Evolutionary conservation across 2,113 vertebrate genomes (phyloP), one percentile per base, ranked within the genome.

Genomic region (Geococcyx californianus): DNA sequence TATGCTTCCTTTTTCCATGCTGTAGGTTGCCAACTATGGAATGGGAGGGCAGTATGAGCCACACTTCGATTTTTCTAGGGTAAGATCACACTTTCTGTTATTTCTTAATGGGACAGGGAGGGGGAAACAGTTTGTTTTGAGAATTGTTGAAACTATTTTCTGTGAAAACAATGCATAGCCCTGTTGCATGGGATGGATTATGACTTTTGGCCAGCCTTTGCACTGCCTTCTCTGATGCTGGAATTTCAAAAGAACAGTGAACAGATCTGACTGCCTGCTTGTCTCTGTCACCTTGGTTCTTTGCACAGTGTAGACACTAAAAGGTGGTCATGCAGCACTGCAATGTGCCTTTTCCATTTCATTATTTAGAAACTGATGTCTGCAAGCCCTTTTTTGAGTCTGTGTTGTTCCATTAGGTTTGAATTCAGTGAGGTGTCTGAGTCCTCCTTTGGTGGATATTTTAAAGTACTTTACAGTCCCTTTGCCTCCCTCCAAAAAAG

Each of bases 31-130:
- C 77, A 99, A 99, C 98, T 99, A 99, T 3, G 99, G 99, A 63
- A 99, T 99, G 92, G 99, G 99, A 98, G 99, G 99, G 94, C 99
- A 99, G 94, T 99, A 99, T 5, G 99, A 99, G 84, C 99, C 99
- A 62, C 99, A 99, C 96, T 99, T 98, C 16, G 99, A 99, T 97
- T 99, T 99, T 96, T 99, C 99, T 8, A 98, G 99, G 98, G 99
- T 99, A 98, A 99, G 99, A 87, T 20, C n/a, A 7, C 6, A 16
- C 18, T 92, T 91, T 25, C 16, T 67, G 2, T 84, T 92, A 12
- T 38, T 80, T 70, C 17, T 55, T 40, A 11, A 7, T 51, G 14
- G 21, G 5, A 2, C 45, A 18, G 33, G 62, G 26, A 55, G 42
- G 29, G 51, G 25, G 25, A 33, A 90, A 1, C 7, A 9, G 14